Base-by-base conservation (phyloP, 2,888 invertebrate species). In the Poecilus cupreus region DNA sequence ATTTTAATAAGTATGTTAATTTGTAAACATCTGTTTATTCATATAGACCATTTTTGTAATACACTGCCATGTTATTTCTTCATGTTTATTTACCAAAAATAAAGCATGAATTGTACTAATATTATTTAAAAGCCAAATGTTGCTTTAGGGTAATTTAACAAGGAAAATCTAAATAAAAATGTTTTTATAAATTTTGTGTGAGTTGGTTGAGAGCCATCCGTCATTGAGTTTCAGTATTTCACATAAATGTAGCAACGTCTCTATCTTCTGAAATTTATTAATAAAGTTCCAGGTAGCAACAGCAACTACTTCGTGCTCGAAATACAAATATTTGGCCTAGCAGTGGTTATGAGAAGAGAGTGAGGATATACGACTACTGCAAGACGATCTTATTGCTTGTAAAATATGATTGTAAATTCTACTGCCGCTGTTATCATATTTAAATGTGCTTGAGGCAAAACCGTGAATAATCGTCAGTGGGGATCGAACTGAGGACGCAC, bases 1-100 rank as follows among this genome's bases (percentile, higher is more conserved):
- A 49, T 49, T 49, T 49, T 49, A 49, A 49, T 18, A 49, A 49
- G 49, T 49, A 49, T 49, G 49, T 49, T 49, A 49, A 49, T 49
- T 49, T 49, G 16, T 8, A 4, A 49, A 10, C 49, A 49, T 49
- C 49, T 49, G 16, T 49, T 49, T 49, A 49, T 49, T 49, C 49
- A 16, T 49, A 49, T 13, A 18, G 3, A 49, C 49, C 16, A 49
- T 16, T 49, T 49, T 49, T 49, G 16, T 49, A 49, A 49, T 49
- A 49, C 49, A 49, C 16, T 49, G 13, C 43, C n/a, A 32, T 1
- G 32, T 8, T 18, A 49, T 49, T 16, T 8, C 49, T 49, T 18
- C 16, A 54, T 54, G 54, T 18, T 54, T 54, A 54, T 54, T 54
- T 22, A 54, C 54, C 54, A 20, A 54, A 11, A 54, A 54, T 54